Evolutionary conservation across 2,797 vertebrate species (phyloP).

Genomic region (Sebastes taczanowskii): DNA sequence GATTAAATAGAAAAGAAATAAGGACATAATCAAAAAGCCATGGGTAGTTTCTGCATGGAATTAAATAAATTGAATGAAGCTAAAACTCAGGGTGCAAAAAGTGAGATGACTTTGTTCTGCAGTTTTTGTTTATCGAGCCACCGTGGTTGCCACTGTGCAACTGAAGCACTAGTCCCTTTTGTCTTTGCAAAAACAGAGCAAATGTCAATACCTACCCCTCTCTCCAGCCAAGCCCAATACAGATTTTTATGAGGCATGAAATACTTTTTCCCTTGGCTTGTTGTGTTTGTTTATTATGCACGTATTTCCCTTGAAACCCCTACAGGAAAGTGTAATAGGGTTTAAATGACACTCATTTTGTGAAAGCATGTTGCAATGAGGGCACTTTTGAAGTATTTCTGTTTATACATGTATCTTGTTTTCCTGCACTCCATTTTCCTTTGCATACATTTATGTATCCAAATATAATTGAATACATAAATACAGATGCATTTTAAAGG

Average conservation of each 20-base stretch:
- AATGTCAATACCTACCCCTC: conserved; percentile 40
- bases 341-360: conserved; percentile 50
- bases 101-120: neutral
- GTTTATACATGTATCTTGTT: conserved; percentile 32
- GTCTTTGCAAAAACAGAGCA: conserved; percentile 44
- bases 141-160: neutral
- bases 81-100: neutral
- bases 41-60: neutral
- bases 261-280: conserved; percentile 57
- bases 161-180: conserved; percentile 23
- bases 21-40: neutral
- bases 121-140: neutral
- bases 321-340: neutral
- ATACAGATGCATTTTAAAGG: conserved; percentile 17
- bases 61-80: neutral
- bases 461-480: conserved; percentile 37
- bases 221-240: conserved; percentile 34
- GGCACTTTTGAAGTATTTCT: conserved; percentile 37
- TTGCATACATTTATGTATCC: conserved; percentile 30
- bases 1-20: neutral
- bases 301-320: conserved; percentile 58
- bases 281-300: conserved; percentile 69
- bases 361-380: conserved; percentile 42
- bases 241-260: conserved; percentile 70
- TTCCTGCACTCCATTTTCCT: conserved; percentile 35